Evolutionary conservation across 2,797 vertebrate genomes (phyloP).

Genomic region (Gadopsis marmoratus): DNA sequence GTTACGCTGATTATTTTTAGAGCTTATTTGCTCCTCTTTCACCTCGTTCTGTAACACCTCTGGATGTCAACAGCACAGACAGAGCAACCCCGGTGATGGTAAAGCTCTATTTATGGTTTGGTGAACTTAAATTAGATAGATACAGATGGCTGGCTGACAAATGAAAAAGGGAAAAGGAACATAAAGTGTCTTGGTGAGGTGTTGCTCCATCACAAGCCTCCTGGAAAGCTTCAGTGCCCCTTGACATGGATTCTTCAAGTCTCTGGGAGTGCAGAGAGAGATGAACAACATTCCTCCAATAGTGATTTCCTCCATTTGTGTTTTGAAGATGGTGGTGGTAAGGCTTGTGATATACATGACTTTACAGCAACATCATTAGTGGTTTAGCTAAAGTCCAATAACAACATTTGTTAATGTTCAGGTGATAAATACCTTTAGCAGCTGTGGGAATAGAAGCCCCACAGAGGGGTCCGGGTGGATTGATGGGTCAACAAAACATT

Average conservation of each 20-base stretch:
- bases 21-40: slow-evolving; percentile 32
- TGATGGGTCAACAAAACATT: too few species aligned
- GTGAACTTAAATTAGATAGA: slow-evolving; percentile 10
- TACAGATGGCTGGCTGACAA: slow-evolving; percentile 1
- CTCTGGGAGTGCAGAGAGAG: neutral
- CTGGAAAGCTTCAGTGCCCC: neutral
- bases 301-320: neutral
- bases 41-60: slow-evolving; percentile 39
- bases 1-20: slow-evolving; percentile 35
- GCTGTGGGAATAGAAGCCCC: too few species aligned
- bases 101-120: slow-evolving; percentile 22
- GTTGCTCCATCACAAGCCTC: neutral
- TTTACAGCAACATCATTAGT: neutral
- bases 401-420: too few species aligned
- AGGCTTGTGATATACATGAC: neutral
- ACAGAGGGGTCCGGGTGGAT: too few species aligned
- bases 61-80: slow-evolving; percentile 27
- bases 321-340: neutral
- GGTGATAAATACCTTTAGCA: too few species aligned
- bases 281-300: neutral
- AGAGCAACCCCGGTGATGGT: slow-evolving; percentile 1
- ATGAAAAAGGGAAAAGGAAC: neutral
- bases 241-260: neutral
- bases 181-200: neutral
- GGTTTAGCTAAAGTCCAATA: too few species aligned